These are phyloP conservation scores for Stegana nigrithorax DNA, from an alignment of 2,888 invertebrate genomes.

Conservation along the genomic window DNA sequence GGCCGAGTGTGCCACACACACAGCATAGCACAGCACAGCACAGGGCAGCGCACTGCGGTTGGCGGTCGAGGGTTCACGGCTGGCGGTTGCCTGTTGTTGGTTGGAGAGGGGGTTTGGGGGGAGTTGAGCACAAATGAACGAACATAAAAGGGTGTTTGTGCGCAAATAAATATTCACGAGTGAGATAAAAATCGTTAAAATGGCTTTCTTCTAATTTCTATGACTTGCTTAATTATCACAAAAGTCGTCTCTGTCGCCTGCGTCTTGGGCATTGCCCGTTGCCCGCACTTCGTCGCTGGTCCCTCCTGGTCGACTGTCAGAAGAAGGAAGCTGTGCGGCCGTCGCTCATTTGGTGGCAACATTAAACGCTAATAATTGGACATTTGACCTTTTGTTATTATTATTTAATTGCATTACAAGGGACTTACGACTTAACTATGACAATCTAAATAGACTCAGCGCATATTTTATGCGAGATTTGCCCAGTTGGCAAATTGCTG, in stretches of 20 bases:
- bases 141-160: slow-evolving; percentile 41
- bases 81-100: too few relatives aligned
- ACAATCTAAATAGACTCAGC: slow-evolving; percentile 16
- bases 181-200: slow-evolving; percentile 57
- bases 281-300: not conserved
- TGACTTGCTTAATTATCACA: slow-evolving; percentile 62
- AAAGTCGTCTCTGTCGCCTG: slow-evolving; percentile 29
- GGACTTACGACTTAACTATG: slow-evolving; percentile 16
- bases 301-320: not conserved
- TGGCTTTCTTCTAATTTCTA: slow-evolving; percentile 59
- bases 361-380: slow-evolving; percentile 60
- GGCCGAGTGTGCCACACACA: not conserved
- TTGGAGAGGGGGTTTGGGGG: too few relatives aligned
- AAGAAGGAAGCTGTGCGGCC: slow-evolving; percentile 21
- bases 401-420: slow-evolving; percentile 45
- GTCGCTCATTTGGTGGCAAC: not conserved
- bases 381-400: slow-evolving; percentile 53
- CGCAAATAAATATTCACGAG: slow-evolving; percentile 17
- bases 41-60: too few relatives aligned
- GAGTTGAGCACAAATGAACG: not conserved
- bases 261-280: not conserved
- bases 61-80: too few relatives aligned
- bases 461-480: slow-evolving; percentile 32
- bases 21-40: too few relatives aligned
- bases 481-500: not conserved